Conservation (phyloP, 2,797 vertebrate genomes). For the Strix occidentalis region DNA sequence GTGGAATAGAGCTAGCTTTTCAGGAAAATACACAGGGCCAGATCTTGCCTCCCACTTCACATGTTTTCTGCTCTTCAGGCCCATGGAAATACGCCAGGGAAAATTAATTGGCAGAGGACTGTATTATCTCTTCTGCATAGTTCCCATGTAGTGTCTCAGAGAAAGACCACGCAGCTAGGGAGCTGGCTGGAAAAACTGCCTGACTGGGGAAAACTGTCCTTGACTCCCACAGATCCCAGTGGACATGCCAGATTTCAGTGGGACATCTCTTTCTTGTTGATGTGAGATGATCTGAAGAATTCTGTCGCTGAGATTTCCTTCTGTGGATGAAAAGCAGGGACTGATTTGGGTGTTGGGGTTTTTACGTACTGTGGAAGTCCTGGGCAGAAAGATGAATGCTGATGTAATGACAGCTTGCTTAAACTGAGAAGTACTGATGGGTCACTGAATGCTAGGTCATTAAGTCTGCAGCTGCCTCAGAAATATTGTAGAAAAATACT, state of each 20-base stretch:
- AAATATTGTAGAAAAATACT: not conserved
- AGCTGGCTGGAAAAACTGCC: constrained; percentile 33
- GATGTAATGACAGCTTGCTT: not conserved
- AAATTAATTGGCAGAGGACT: constrained; percentile 1
- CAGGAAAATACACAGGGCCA: constrained; percentile 22
- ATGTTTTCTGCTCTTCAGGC: constrained; percentile 32
- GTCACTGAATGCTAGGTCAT: not conserved
- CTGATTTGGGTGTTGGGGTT: not conserved
- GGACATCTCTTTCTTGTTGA: not conserved
- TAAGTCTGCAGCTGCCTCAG: not conserved
- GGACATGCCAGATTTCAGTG: not conserved
- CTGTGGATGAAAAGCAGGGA: not conserved
- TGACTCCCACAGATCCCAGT: constrained; percentile 49
- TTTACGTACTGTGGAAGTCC: not conserved
- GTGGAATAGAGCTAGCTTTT: constrained; percentile 12
- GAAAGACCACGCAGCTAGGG: constrained; percentile 12
- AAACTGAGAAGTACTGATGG: not conserved
- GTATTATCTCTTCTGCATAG: constrained; percentile 48
- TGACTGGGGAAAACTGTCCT: constrained; percentile 20
- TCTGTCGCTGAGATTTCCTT: not conserved
- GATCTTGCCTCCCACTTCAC: not conserved
- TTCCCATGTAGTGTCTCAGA: constrained; percentile 41
- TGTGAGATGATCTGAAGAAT: not conserved
- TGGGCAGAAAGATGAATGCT: not conserved
- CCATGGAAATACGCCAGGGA: constrained; percentile 37